Conservation (phyloP, 2,797 vertebrate species). For the Lagocephalus sceleratus region DNA sequence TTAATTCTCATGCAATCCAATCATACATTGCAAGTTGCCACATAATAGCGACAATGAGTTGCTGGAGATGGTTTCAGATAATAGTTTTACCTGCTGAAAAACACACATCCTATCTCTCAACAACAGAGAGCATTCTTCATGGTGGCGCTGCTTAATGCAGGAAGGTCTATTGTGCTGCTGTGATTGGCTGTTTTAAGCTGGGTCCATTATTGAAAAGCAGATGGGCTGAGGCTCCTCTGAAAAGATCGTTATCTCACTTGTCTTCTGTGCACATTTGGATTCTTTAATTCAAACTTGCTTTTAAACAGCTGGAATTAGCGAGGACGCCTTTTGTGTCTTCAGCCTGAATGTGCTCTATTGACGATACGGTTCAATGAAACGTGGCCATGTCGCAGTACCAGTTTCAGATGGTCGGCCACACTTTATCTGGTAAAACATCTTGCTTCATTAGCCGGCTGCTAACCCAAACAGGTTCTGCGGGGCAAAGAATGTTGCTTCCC, state of each 20-base stretch:
- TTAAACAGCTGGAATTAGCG: conserved; percentile 24
- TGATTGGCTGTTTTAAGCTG: conserved; percentile 28
- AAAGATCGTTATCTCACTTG: conserved; percentile 10
- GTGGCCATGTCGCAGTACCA: no score
- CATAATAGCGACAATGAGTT: conserved; percentile 35
- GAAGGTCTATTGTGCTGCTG: conserved; percentile 34
- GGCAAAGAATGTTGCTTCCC: no score
- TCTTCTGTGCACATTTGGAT: conserved; percentile 32
- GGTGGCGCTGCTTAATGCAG: conserved; percentile 20
- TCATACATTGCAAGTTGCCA: conserved; percentile 25
- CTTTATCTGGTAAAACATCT: neutral
- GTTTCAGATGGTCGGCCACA: no score
- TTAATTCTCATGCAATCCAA: conserved; percentile 56
- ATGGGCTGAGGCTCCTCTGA: conserved; percentile 29
- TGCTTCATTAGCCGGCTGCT: neutral
- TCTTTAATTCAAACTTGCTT: conserved; percentile 27
- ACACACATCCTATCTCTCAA: conserved; percentile 35
- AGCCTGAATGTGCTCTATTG: no score
- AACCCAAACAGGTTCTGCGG: neutral
- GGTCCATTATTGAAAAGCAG: conserved; percentile 30
- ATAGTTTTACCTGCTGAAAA: conserved; percentile 45
- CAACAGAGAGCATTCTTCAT: conserved; percentile 24
- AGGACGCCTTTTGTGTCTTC: conserved; percentile 15
- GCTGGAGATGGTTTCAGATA: conserved; percentile 34
- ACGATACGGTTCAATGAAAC: no score